These are phyloP conservation scores for Pyrrhia umbra DNA, from an alignment of 2,888 invertebrate genomes.

Conservation along the genomic window DNA sequence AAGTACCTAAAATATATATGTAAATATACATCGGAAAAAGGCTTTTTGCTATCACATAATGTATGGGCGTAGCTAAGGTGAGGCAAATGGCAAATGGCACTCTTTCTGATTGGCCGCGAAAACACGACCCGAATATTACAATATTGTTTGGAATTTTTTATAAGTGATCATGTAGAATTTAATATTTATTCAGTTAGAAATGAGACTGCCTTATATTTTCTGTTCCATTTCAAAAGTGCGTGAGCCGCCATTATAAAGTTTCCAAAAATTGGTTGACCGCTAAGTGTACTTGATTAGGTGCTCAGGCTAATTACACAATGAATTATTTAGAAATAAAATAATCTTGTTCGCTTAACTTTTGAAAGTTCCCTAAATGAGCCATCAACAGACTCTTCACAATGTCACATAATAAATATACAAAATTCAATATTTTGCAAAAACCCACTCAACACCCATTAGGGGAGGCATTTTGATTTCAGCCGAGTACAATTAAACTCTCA, in stretches of 20 bases:
- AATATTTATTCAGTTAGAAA: background rate
- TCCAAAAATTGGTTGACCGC: too few relatives aligned
- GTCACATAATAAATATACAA: constrained; percentile 7
- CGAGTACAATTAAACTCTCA: constrained; percentile 77
- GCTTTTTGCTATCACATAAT: constrained; percentile 52
- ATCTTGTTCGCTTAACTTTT: background rate
- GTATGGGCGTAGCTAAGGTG: constrained; percentile 55
- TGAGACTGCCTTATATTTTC: background rate
- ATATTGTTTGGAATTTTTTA: constrained; percentile 24
- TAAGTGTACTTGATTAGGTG: too few relatives aligned
- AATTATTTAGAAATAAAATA: background rate
- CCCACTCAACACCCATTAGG: constrained; percentile 55
- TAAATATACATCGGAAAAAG: constrained; percentile 51
- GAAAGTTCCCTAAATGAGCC: background rate
- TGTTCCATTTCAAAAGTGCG: background rate
- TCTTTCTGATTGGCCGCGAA: constrained; percentile 49
- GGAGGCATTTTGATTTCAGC: constrained; percentile 62
- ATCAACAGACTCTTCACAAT: background rate
- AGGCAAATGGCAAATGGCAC: constrained; percentile 56
- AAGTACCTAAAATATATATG: constrained; percentile 7
- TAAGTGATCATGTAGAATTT: background rate
- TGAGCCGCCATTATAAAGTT: background rate
- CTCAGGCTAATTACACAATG: background rate
- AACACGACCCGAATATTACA: constrained; percentile 27
- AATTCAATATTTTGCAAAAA: constrained; percentile 38